Percentiles rank a stretch among this genome's conserved stretches.
Conservation (phyloP, 2,113 vertebrate genomes). For the Rhea pennata region DNA sequence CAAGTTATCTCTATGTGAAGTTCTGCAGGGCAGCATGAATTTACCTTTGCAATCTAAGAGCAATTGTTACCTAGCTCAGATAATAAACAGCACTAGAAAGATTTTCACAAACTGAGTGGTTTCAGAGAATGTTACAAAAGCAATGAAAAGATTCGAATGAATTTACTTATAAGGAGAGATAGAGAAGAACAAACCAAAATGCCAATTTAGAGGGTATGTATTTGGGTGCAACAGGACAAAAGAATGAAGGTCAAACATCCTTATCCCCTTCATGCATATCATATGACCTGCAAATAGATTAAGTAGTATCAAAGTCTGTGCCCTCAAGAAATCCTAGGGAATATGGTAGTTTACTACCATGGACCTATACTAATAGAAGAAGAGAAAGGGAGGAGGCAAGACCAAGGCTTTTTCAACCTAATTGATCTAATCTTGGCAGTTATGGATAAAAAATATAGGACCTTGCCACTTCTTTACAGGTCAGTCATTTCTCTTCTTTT, state of each 20-base stretch:
- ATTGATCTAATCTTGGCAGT: not conserved
- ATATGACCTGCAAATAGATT: not conserved
- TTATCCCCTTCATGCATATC: not conserved
- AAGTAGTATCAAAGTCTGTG: not conserved
- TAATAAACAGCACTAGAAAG: not conserved
- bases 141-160: not conserved
- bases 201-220: rapidly evolving
- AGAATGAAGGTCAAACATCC: not conserved
- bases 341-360: not conserved
- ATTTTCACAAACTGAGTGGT: not conserved
- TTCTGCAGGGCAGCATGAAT: no score
- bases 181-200: not conserved
- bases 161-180: not conserved
- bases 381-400: not conserved
- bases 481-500: not conserved
- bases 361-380: rapidly evolving
- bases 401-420: not conserved
- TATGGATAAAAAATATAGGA: not conserved
- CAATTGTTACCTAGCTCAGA: not conserved
- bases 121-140: not conserved
- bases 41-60: not conserved
- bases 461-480: not conserved
- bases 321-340: not conserved
- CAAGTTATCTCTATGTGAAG: not conserved
- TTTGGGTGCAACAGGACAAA: not conserved